Evolutionary conservation across 2,113 vertebrate species (phyloP), one percentile per base, ranked within the genome.

Genomic region (Struthio camelus): DNA sequence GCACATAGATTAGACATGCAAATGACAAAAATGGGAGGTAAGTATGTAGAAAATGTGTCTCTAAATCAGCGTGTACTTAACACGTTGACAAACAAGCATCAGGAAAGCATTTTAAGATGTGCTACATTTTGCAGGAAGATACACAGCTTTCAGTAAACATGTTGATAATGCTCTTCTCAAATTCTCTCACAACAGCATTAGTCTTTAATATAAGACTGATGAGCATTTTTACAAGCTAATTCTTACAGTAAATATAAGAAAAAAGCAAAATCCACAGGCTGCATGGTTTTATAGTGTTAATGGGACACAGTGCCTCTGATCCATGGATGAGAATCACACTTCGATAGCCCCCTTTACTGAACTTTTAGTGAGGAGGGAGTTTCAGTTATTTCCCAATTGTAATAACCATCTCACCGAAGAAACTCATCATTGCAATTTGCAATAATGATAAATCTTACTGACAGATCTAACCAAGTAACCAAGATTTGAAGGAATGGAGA

Each of bases 51-150:
- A 97, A 90, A 87, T 56, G 2, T 88, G 76, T 85, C 73, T 71
- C 56, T 92, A 92, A 95, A 92, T 93, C 79, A 94, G 27, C 73
- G 87, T 28, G 22, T 96, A 53, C 44, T 90, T 96, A 92, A 95
- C 14, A 94, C 61, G 30, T 59, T 19, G 54, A 72, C 67, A 82
- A 96, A 97, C 61, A 91, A 96, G 32, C 62, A 70, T 77, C 34
- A 44, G 76, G 50, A 93, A 93, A 92, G 46, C 72, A 62, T 80
- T 92, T 92, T 88, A 86, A 75, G 61, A 62, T 34, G 23, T 69
- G 7, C 20, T 36, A 6, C 3, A 3, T 91, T 90, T 86, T 94
- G 2, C 14, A 79, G 25, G 34, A 87, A 70, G 54, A 27, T 36
- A 24, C 2, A 23, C 2, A 48, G 17, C 4, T 87, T 87, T 92